Evolutionary conservation across 2,113 vertebrate species (phyloP).

Genomic region (Muntiacus muntjak): DNA sequence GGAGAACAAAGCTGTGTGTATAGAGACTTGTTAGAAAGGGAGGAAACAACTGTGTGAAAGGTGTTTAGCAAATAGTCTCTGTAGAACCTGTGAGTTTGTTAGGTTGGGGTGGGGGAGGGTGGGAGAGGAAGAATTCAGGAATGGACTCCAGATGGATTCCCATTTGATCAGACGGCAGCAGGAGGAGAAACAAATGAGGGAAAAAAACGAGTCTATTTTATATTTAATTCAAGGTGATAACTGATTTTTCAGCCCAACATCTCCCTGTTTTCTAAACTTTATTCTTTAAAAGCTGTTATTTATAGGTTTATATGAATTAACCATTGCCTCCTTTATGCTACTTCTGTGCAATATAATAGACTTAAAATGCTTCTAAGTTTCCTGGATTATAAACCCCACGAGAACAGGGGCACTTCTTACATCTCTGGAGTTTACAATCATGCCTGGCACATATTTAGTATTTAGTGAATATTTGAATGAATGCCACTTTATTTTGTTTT

Average conservation of each 20-base stretch:
- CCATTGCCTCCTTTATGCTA: not conserved
- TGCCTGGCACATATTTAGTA: not conserved
- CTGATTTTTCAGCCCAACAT: not conserved
- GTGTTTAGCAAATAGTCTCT: not conserved
- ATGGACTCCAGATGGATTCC: not conserved
- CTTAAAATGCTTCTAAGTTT: not conserved
- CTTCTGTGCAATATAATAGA: not conserved
- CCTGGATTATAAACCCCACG: not conserved
- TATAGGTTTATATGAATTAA: not conserved
- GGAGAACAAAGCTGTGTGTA: not conserved
- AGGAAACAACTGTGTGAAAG: not conserved
- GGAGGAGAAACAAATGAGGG: not conserved
- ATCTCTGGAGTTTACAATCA: not conserved
- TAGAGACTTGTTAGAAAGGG: not conserved
- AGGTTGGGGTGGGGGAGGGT: not conserved
- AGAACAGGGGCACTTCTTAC: not conserved
- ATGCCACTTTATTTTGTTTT: not conserved
- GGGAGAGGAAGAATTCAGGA: not conserved
- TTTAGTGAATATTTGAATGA: not conserved
- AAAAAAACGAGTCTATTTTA: not conserved
- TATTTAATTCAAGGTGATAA: conserved; percentile 4
- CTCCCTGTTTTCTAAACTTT: not conserved
- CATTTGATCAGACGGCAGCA: not conserved
- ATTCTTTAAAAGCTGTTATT: not conserved
- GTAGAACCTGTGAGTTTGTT: not conserved